These are phyloP conservation scores for Teleiodes luculella DNA, from an alignment of 2,888 invertebrate genomes.

Conservation along the genomic window DNA sequence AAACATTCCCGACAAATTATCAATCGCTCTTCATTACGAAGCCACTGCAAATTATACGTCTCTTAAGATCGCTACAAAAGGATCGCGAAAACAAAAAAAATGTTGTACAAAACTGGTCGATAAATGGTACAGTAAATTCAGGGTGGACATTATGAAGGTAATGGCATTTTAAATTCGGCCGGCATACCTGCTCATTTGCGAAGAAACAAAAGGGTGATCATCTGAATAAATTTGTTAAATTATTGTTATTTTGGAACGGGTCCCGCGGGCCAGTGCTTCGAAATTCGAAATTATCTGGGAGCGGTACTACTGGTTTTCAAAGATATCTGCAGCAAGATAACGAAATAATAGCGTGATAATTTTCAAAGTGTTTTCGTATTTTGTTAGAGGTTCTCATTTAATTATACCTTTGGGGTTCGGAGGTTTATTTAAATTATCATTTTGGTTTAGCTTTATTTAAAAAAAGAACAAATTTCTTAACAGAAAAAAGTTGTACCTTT, in stretches of 20 bases:
- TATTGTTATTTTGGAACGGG: slow-evolving; percentile 62
- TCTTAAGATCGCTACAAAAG: slow-evolving; percentile 6
- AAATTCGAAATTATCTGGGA: slow-evolving; percentile 36
- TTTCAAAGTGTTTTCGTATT: neutral
- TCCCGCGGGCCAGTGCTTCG: slow-evolving; percentile 42
- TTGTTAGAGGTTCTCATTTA: too few species aligned
- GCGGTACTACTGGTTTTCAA: slow-evolving; percentile 17
- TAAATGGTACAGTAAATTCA: slow-evolving; percentile 13
- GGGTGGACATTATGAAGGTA: slow-evolving; percentile 42
- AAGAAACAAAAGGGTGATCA: slow-evolving; percentile 64
- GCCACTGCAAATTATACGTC: slow-evolving; percentile 5
- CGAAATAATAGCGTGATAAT: slow-evolving; percentile 2
- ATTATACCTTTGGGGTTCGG: too few species aligned
- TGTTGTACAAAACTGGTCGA: slow-evolving; percentile 10
- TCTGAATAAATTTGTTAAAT: slow-evolving; percentile 71
- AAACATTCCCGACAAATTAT: neutral
- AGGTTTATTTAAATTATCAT: too few species aligned
- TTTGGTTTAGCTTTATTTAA: too few species aligned
- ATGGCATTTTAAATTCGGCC: slow-evolving; percentile 61
- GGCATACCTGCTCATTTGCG: slow-evolving; percentile 53
- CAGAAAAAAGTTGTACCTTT: slow-evolving; percentile 47
- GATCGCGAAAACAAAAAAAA: neutral
- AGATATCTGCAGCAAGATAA: slow-evolving; percentile 1
- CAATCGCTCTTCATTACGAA: slow-evolving; percentile 2
- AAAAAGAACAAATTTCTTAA: slow-evolving; percentile 41